Conservation (phyloP, 2,888 invertebrate species). For the Heteropelma amictum region DNA sequence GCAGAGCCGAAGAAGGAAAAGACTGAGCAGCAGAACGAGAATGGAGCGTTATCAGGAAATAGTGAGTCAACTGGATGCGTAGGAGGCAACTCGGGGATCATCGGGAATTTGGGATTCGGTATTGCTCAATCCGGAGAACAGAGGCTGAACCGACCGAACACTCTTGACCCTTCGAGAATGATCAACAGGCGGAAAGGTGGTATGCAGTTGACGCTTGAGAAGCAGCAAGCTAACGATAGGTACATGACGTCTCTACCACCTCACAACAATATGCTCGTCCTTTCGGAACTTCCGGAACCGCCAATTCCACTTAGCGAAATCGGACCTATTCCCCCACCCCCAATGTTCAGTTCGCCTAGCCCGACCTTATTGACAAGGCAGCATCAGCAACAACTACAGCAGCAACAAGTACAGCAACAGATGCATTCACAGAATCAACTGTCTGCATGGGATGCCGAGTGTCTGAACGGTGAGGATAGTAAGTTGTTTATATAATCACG, state of each 20-base stretch:
- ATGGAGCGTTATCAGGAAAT: slow-evolving; percentile 83
- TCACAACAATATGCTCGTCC: slow-evolving; percentile 81
- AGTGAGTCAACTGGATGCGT: slow-evolving; percentile 77
- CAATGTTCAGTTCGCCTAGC: slow-evolving; percentile 96
- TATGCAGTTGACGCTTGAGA: slow-evolving; percentile 67
- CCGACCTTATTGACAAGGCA: slow-evolving; percentile 83
- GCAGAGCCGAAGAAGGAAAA: slow-evolving; percentile 96
- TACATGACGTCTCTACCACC: slow-evolving; percentile 71
- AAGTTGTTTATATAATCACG: slow-evolving; percentile 55
- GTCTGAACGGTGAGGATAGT: slow-evolving; percentile 64
- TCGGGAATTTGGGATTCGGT: slow-evolving; percentile 59
- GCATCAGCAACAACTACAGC: slow-evolving; percentile 64
- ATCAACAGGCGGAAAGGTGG: slow-evolving; percentile 82
- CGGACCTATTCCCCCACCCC: slow-evolving; percentile 95
- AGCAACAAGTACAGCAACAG: slow-evolving; percentile 14
- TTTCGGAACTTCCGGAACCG: slow-evolving; percentile 93
- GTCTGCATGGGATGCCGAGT: slow-evolving; percentile 52
- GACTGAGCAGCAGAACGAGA: slow-evolving; percentile 84
- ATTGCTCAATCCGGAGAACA: slow-evolving; percentile 73
- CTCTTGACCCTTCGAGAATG: slow-evolving; percentile 83
- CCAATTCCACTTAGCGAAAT: slow-evolving; percentile 95
- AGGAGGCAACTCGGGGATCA: slow-evolving; percentile 69
- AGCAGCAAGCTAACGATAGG: slow-evolving; percentile 73
- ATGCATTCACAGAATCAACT: slow-evolving; percentile 31
- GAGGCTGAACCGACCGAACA: slow-evolving; percentile 89